Percentiles rank a stretch among this genome's conserved stretches.
phyloP scores from a whole-genome alignment of 2,888 invertebrate species.

The Congeria kusceri region DNA sequence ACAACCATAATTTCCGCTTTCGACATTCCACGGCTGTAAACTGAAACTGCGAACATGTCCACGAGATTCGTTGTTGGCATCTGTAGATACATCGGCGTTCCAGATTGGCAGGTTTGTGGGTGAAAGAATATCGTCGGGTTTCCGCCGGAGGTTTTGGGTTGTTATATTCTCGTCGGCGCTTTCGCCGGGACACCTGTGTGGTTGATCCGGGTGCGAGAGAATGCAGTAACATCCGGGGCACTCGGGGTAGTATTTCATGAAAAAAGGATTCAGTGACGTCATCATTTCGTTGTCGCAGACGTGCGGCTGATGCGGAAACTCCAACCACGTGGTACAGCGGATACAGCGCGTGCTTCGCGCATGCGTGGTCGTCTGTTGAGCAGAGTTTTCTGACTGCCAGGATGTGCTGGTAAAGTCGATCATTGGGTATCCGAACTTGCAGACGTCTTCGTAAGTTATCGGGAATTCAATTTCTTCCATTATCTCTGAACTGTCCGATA shows the following conservation, averaged over 20 bases:
- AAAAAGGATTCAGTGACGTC: slow-evolving; percentile 13
- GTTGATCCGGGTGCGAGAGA: slow-evolving; percentile 22
- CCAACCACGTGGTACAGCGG: slow-evolving; percentile 13
- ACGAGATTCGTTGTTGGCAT: too few species aligned
- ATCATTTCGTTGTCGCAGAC: slow-evolving; percentile 19
- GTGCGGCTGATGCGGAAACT: slow-evolving; percentile 38
- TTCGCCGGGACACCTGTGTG: slow-evolving; percentile 33
- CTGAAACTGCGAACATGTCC: too few species aligned
- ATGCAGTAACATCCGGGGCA: slow-evolving; percentile 38
- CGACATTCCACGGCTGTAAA: too few species aligned
- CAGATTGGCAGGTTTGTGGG: too few species aligned
- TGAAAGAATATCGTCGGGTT: too few species aligned
- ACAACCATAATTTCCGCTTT: too few species aligned
- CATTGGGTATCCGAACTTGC: slow-evolving; percentile 28
- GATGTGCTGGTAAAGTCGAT: slow-evolving; percentile 14
- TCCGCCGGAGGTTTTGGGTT: too few species aligned
- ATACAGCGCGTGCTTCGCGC: slow-evolving; percentile 12
- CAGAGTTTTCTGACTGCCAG: slow-evolving; percentile 7
- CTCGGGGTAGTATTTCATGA: slow-evolving; percentile 25
- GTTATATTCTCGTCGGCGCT: too few species aligned
- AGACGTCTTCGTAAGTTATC: slow-evolving; percentile 20
- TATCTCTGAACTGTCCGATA: neutral
- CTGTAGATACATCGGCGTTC: too few species aligned
- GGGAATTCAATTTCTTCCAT: slow-evolving; percentile 11
- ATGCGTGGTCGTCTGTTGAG: neutral